Conservation (phyloP, 2,888 invertebrate species). For the Chymomyza fuscimana region DNA sequence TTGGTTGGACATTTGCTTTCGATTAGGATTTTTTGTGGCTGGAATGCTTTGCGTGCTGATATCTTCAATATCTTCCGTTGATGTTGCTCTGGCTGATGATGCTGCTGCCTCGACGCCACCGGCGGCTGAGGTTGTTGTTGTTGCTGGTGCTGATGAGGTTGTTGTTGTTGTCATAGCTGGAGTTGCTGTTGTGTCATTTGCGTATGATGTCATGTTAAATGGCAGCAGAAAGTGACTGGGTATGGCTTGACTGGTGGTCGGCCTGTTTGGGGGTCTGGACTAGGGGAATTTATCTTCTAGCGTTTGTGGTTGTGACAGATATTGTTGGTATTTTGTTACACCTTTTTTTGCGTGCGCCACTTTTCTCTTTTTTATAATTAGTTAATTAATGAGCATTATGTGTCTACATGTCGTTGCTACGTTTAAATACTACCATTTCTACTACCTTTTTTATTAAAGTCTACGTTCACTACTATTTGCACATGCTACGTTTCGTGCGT, state of each 20-base stretch:
- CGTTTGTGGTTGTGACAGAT: conserved; percentile 14
- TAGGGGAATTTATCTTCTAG: conserved; percentile 2
- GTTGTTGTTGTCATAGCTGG: conserved; percentile 42
- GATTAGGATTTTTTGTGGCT: conserved; percentile 7
- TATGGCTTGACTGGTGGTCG: not conserved
- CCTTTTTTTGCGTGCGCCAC: conserved; percentile 38
- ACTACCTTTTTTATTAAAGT: conserved; percentile 37
- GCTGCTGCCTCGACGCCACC: conserved; percentile 21
- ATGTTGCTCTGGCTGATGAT: conserved; percentile 11
- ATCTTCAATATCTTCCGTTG: conserved; percentile 14
- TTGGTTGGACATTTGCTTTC: conserved; percentile 10
- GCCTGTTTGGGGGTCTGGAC: not conserved
- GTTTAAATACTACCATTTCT: conserved; percentile 30
- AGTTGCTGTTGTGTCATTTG: conserved; percentile 62
- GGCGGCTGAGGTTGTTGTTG: conserved; percentile 4
- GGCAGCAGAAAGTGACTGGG: conserved; percentile 22
- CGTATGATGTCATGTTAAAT: conserved; percentile 67
- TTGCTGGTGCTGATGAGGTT: conserved; percentile 17
- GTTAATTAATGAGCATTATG: conserved; percentile 53
- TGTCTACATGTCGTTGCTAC: conserved; percentile 32
- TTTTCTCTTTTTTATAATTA: conserved; percentile 57
- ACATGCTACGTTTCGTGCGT: conserved; percentile 40
- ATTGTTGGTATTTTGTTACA: conserved; percentile 28
- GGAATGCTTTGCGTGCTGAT: conserved; percentile 22
- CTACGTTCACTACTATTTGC: conserved; percentile 19